These are phyloP conservation scores for Eucidaris tribuloides DNA, from an alignment of 35 echinoderm and acorn worm genomes.

Conservation along the genomic window DNA sequence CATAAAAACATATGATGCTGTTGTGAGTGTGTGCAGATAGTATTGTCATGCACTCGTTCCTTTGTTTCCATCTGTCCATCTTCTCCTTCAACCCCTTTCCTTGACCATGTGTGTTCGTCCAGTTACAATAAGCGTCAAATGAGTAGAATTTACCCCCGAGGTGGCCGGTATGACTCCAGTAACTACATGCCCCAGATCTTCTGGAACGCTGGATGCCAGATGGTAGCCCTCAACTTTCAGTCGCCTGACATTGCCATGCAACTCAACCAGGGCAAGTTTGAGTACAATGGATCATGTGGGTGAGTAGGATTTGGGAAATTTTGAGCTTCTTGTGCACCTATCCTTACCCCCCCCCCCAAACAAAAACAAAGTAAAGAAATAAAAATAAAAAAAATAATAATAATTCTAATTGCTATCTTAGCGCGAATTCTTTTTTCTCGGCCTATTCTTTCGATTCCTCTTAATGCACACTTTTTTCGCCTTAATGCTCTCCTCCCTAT, in stretches of 20 bases:
- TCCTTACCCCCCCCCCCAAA: too few species aligned
- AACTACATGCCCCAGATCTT: slow-evolving; percentile 99
- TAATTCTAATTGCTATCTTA: too few species aligned
- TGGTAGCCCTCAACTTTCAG: slow-evolving; percentile 98
- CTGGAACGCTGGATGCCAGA: slow-evolving; percentile 99
- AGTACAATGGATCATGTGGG: slow-evolving; percentile 96
- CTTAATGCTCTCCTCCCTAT: too few species aligned
- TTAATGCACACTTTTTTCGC: too few species aligned
- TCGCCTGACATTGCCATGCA: slow-evolving; percentile 98
- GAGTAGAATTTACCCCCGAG: slow-evolving; percentile 96
- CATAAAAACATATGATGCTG: too few species aligned
- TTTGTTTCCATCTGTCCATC: not conserved
- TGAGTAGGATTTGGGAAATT: slow-evolving; percentile 50
- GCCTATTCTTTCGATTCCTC: too few species aligned
- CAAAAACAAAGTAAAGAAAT: too few species aligned
- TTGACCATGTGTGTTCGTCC: slow-evolving; percentile 31
- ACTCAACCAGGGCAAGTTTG: slow-evolving; percentile 98
- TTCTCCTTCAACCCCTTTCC: not conserved
- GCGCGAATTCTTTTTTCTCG: too few species aligned
- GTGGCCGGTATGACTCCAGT: slow-evolving; percentile 93
- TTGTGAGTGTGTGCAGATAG: too few species aligned
- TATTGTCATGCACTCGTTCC: too few species aligned
- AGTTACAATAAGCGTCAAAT: slow-evolving; percentile 98
- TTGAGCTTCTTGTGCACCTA: too few species aligned
- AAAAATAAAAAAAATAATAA: too few species aligned